A percentile compares a stretch with the other conserved stretches of the same genome.
phyloP scores from a whole-genome alignment of 2,797 vertebrate species.

The Pachyuromys duprasi region DNA sequence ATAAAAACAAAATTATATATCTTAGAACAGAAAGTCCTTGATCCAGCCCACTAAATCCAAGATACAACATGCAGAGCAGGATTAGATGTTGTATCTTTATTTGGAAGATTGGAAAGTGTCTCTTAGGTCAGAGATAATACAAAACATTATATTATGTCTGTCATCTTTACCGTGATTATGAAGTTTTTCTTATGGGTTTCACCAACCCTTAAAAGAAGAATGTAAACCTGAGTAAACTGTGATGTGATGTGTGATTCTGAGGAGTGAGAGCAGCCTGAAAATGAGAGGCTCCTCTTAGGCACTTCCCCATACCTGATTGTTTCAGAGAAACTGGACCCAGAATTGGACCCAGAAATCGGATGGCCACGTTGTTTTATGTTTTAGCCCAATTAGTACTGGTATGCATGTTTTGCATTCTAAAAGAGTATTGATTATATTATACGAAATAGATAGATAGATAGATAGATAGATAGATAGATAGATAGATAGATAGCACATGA shows the following conservation, averaged over 20 bases:
- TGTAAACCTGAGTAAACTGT: not conserved
- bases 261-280: not conserved
- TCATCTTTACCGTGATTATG: not conserved
- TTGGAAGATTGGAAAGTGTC: not conserved
- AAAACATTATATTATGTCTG: not conserved
- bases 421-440: not conserved
- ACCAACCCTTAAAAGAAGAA: not conserved
- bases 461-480: no score
- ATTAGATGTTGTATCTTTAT: not conserved
- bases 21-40: not conserved
- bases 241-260: rapidly evolving
- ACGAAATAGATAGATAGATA: no score
- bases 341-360: not conserved
- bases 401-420: not conserved
- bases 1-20: not conserved
- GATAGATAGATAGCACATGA: not conserved
- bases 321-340: not conserved
- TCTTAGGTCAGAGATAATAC: not conserved
- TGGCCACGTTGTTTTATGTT: not conserved
- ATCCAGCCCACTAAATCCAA: not conserved
- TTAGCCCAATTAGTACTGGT: not conserved
- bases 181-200: not conserved
- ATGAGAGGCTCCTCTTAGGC: not conserved
- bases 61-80: not conserved
- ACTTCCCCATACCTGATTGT: not conserved